These are phyloP conservation scores for Danio aesculapii DNA, from an alignment of 2,797 vertebrate genomes.

Conservation along the genomic window DNA sequence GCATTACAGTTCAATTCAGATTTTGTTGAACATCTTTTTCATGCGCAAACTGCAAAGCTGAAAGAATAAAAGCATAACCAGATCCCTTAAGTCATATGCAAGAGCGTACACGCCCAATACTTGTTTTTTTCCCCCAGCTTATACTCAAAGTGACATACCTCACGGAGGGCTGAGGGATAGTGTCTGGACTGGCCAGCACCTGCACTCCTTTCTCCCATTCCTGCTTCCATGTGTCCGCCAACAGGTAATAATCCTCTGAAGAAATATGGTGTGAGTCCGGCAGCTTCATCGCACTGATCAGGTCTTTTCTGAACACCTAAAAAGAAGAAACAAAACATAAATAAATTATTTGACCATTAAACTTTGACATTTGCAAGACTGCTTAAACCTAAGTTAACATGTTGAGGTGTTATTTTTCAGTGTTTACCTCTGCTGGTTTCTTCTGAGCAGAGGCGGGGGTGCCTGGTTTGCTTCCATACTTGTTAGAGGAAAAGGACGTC, in stretches of 20 bases:
- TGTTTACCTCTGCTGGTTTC: constrained; percentile 92
- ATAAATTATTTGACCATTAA: background rate
- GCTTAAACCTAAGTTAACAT: background rate
- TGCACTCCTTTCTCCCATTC: constrained; percentile 99
- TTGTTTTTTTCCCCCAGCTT: background rate
- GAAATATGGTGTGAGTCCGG: constrained; percentile 94
- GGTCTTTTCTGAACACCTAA: constrained; percentile 98
- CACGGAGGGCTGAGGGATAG: constrained; percentile 89
- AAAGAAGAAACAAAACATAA: background rate
- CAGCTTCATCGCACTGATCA: constrained; percentile 99
- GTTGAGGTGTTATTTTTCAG: no score
- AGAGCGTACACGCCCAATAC: constrained; percentile 17
- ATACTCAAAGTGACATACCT: constrained; percentile 76
- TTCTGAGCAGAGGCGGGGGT: constrained; percentile 87
- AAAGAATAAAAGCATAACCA: background rate
- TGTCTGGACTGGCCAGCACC: constrained; percentile 92
- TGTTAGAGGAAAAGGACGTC: constrained; percentile 91
- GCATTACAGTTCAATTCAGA: background rate
- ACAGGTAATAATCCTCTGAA: constrained; percentile 92
- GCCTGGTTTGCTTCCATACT: constrained; percentile 90
- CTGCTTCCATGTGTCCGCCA: constrained; percentile 95
- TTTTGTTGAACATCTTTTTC: background rate
- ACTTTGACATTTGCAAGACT: background rate
- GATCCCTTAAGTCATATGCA: background rate
- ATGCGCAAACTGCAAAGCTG: background rate